Evolutionary conservation across 2,113 vertebrate species (phyloP), one percentile per base, ranked within the genome.

Genomic region (Apus apus): DNA sequence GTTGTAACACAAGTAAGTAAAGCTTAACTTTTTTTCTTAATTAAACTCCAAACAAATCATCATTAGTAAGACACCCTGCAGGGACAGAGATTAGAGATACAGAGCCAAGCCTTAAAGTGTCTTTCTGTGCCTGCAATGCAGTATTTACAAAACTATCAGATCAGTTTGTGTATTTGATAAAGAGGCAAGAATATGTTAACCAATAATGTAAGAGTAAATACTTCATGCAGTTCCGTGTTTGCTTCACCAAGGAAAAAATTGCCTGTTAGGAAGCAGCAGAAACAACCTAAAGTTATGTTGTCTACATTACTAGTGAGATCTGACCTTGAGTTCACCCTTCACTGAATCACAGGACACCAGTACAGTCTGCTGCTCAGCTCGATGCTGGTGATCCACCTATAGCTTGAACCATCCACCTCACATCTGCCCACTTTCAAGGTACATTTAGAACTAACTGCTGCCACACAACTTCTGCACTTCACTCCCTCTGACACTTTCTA

Each of bases 11-110:
- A 82, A 94, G 34, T 93, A 93, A 94, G 29, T 56, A 93, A 93
- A 91, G 77, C 72, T 91, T 96, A 96, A 88, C 27, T 80, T 95
- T 92, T 43, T 89, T 78, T 82, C 66, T 94, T 96, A 93, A 96
- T 94, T 94, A 96, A 97, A 70, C 81, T 89, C 82, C 58, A 78
- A 91, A 77, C 34, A 91, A 93, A 85, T 93, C 62, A 85, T 89
- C 84, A 82, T 93, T 93, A 85, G 60, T 53, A 75, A 16, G 29
- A 86, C 38, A 60, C 32, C 68, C 85, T 95, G 85, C 82, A 94
- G 92, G 70, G 76, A 91, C 48, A 82, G 58, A 92, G 81, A 96
- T 95, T 82, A 94, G 82, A 90, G 62, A 82, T 79, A 89, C 25
- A 66, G 45, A 89, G 60, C 25, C 32, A 89, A 86, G 81, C 27